Conservation (phyloP, 2,797 vertebrate genomes). For the Molossus molossus region DNA sequence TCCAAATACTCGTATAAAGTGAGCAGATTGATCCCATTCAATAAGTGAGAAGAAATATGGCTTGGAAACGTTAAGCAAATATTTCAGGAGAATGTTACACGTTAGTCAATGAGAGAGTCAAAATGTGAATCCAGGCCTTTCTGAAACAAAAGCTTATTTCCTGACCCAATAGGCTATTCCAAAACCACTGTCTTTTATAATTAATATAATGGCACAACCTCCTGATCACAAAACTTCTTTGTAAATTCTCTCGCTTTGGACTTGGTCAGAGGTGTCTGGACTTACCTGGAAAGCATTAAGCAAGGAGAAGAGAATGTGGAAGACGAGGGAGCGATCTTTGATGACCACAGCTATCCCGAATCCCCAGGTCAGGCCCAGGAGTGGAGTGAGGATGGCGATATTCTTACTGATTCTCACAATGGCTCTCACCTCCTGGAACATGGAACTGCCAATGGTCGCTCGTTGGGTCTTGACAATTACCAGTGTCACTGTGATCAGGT, state of each 20-base stretch:
- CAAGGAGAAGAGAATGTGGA: slow-evolving; percentile 86
- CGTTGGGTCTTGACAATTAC: slow-evolving; percentile 89
- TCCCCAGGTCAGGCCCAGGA: slow-evolving; percentile 91
- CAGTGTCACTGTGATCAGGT: slow-evolving; percentile 87
- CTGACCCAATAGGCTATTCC: background rate
- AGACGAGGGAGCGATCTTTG: background rate
- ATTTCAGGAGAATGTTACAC: background rate
- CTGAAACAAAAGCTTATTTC: background rate
- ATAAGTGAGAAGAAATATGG: background rate
- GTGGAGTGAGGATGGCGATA: slow-evolving; percentile 88
- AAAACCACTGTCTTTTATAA: background rate
- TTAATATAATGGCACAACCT: background rate
- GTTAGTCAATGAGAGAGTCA: background rate
- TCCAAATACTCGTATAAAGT: background rate
- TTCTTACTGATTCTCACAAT: slow-evolving; percentile 89
- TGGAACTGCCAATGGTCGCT: slow-evolving; percentile 84
- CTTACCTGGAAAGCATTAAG: slow-evolving; percentile 91
- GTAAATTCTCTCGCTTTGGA: background rate
- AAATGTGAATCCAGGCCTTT: slow-evolving; percentile 23
- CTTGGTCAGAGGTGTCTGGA: background rate
- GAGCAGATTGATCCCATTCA: background rate
- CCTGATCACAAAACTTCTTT: background rate
- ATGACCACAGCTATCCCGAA: slow-evolving; percentile 86
- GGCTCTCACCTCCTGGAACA: slow-evolving; percentile 88
- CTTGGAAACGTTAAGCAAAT: background rate